Base-by-base conservation (phyloP, 2,797 vertebrate species). In the Chrosomus eos region DNA sequence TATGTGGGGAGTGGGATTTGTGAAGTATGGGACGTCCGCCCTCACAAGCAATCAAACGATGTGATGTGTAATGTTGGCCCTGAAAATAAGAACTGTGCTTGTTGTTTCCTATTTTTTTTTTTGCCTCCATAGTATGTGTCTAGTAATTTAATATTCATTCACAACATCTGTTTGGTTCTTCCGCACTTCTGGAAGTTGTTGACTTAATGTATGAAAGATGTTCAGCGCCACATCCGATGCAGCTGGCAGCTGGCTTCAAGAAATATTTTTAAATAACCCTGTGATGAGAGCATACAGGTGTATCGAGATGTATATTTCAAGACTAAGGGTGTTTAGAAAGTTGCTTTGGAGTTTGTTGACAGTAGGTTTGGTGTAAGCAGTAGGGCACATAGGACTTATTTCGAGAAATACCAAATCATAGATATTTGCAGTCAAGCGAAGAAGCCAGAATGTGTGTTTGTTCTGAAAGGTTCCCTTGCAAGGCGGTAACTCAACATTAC, bases 101-200 rank as follows among this genome's bases (percentile, higher is more conserved):
- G 51, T 71, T 31, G 11, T 58, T 80, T 70, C 23, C 5, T 2
- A 26, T 21, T 51, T 67, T 18, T 80, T 80, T 36, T 58, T 78
- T 43, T 23, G 71, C 45, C 45, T 67, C 60, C 40, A 55, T 13
- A 67, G 45, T 28, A 53, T 23, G 66, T 18, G 16, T 78, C 64
- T 70, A 43, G 19, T 38, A 45, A 45, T 45, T 19, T 43, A 60
- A 26, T 23, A 78, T 78, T 60, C 64, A 77, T 70, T 43, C 66
- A 26, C 43, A 81, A 81, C 79, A 68, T 81, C 74, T 84, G 82
- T 78, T 67, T n/a, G 74, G 21, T 58, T 36, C 38, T 78, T 84
- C 82, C 33, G 14, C 64, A 70, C 74, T 78, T 71, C 74, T 84
- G 64, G 51, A 77, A 84, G 74, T 45, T 71, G 36, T 77, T 70